Base-by-base conservation (phyloP, 2,797 vertebrate species). In the Tadarida brasiliensis region DNA sequence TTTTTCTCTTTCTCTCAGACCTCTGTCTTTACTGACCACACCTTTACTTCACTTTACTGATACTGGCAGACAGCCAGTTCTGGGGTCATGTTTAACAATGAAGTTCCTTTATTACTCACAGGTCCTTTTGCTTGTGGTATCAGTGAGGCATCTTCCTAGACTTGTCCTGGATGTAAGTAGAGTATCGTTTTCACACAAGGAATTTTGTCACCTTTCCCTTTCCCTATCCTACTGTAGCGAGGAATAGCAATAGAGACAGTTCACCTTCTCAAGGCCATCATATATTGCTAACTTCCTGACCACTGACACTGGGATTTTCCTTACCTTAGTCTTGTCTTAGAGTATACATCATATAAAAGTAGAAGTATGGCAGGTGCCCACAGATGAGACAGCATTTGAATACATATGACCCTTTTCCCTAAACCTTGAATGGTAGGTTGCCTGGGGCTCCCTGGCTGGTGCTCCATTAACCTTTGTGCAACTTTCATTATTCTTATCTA, bases 61-160 rank as follows among this genome's bases (percentile, higher is more conserved):
- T 51, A 59, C 80, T 86, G 92, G 93, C 71, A 68, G 57, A 63
- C 15, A 78, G 28, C 70, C 94, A 95, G 59, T 57, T 24, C 68
- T 44, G 61, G 49, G 22, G 44, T 68, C 71, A 77, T n/a, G n/a
- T 59, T 26, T 76, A 95, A 96, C 84, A 96, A 95, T 81, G 39
- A 91, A 49, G 67, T 78, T 70, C 35, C 61, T 96, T 93, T 97
- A 77, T 93, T 93, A 83, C 22, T 73, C 51, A 91, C 35, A 78
- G 44, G 33, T 87, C 28, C 59, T 95, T 91, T 93, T 76, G 54
- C 81, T 86, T 83, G 47, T 57, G 33, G 28, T 56, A 92, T 96
- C 90, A 82, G 14, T 70, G 81, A 94, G 61, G 61, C 26, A 84
- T 4, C 71, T 90, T 97, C 30, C 20, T 78, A 68, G 63, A 83